Percentiles rank a stretch among this genome's conserved stretches.
Conservation (phyloP, 2,797 vertebrate genomes). For the Thamnophis elegans region DNA sequence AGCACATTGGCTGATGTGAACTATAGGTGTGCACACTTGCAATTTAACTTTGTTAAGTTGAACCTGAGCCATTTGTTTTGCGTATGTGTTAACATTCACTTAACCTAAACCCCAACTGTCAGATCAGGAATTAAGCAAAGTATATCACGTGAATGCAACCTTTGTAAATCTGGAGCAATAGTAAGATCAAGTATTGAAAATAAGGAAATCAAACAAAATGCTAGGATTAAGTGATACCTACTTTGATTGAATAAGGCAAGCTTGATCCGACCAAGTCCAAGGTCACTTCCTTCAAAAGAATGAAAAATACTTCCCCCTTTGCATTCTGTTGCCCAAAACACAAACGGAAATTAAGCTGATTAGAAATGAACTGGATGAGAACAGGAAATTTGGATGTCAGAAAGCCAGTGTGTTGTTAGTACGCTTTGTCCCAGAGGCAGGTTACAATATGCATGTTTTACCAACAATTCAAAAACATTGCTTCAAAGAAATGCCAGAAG, state of each 20-base stretch:
- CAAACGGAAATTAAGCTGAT: conserved; percentile 55
- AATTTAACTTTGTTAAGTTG: neutral
- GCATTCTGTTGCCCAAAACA: conserved; percentile 13
- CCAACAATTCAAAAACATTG: neutral
- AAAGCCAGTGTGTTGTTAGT: neutral
- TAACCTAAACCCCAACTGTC: neutral
- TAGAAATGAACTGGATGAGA: conserved; percentile 38
- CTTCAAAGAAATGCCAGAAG: neutral
- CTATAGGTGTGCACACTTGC: neutral
- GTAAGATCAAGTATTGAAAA: neutral
- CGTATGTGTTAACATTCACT: neutral
- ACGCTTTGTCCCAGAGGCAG: neutral
- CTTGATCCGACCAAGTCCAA: neutral
- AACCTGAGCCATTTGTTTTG: neutral
- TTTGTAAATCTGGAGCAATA: neutral
- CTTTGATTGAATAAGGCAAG: neutral
- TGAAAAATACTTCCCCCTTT: conserved; percentile 10
- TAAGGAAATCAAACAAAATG: neutral
- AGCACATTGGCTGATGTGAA: neutral
- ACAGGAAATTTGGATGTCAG: conserved; percentile 49
- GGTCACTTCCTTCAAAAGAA: neutral
- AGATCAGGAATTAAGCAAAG: neutral
- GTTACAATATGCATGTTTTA: neutral
- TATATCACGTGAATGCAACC: neutral
- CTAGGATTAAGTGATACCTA: neutral